phyloP scores from a whole-genome alignment of 2,797 vertebrate genomes.

The Clarias fuscus region DNA sequence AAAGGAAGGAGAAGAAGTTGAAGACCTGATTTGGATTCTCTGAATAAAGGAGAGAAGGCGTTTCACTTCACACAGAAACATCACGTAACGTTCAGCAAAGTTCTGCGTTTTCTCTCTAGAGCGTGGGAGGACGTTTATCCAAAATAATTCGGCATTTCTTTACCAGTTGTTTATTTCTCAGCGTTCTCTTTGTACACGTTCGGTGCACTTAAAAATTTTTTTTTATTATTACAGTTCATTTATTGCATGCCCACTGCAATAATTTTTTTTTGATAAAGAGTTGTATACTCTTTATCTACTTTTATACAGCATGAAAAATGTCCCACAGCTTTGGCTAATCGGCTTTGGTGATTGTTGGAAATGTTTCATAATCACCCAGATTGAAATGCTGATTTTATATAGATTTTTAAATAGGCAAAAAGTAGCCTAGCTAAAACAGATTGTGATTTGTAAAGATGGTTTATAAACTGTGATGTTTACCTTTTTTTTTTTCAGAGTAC shows the following conservation, averaged over 20 bases:
- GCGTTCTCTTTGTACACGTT: conserved; percentile 61
- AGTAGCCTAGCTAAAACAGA: neutral
- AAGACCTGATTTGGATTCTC: conserved; percentile 47
- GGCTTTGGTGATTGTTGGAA: conserved; percentile 37
- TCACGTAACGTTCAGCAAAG: neutral
- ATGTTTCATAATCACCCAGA: conserved; percentile 18
- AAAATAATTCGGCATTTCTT: neutral
- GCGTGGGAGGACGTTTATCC: neutral
- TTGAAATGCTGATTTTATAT: neutral
- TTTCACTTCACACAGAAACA: neutral
- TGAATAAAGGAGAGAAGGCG: neutral
- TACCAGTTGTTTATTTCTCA: conserved; percentile 65
- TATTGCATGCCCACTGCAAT: neutral
- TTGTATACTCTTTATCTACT: neutral
- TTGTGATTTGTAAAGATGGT: neutral
- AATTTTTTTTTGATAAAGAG: neutral
- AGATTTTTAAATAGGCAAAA: neutral
- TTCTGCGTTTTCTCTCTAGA: conserved; percentile 5
- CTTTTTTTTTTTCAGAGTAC: neutral
- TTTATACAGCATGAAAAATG: neutral
- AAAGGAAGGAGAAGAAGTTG: conserved; percentile 77
- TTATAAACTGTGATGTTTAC: neutral
- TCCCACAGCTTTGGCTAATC: too few relatives aligned
- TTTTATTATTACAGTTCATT: too few relatives aligned
- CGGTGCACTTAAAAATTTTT: conserved; percentile 51